These are phyloP conservation scores for Heteromormyrus szaboi DNA, from an alignment of 2,797 vertebrate species.

Conservation along the genomic window DNA sequence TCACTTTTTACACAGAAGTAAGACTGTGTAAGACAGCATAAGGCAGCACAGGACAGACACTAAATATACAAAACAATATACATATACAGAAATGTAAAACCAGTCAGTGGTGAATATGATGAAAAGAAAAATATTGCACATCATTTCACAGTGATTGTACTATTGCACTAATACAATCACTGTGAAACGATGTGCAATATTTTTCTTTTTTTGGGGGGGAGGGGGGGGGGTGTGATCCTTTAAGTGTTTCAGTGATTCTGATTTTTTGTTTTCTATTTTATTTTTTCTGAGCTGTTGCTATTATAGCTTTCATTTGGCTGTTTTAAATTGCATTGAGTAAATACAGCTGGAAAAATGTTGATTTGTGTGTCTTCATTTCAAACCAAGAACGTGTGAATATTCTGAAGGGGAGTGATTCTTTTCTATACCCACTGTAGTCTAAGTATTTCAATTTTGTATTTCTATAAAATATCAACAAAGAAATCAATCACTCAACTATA, in stretches of 20 bases:
- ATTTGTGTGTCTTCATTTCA: background rate
- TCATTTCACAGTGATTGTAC: no score
- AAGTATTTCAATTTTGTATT: background rate
- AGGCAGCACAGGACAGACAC: no score
- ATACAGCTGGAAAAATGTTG: background rate
- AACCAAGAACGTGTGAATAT: background rate
- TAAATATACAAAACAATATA: no score
- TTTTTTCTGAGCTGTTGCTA: background rate
- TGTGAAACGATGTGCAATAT: no score
- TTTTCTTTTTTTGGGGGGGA: background rate
- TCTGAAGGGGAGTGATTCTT: background rate
- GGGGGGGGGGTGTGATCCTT: background rate
- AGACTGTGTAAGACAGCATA: no score
- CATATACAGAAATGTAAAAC: no score
- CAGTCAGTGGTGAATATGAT: no score
- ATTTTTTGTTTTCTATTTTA: background rate
- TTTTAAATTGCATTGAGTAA: background rate
- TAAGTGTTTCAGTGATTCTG: background rate
- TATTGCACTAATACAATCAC: no score
- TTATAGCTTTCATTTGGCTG: background rate
- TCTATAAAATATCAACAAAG: background rate
- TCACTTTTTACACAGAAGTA: no score
- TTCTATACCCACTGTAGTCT: background rate
- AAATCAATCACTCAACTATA: background rate
- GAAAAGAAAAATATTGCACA: no score